Percentiles rank a stretch among this genome's conserved stretches.
Evolutionary conservation across 2,797 vertebrate species (phyloP).

Genomic region (Gila robusta): DNA sequence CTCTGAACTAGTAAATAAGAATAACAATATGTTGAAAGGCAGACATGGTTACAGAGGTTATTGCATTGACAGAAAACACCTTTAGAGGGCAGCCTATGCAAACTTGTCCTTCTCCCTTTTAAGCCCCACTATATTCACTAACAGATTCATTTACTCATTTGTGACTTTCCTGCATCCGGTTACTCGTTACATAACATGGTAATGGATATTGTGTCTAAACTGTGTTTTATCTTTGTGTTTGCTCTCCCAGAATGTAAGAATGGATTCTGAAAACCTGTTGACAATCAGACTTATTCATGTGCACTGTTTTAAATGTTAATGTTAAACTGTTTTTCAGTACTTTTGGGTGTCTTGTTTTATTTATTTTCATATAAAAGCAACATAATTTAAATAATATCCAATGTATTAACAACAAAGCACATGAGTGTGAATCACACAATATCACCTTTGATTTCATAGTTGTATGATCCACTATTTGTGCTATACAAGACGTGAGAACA

Average conservation of each 20-base stretch:
- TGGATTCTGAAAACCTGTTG: neutral
- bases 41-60: too few species aligned
- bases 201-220: neutral
- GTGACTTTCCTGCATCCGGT: neutral
- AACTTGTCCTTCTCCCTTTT: neutral
- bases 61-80: neutral
- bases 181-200: neutral
- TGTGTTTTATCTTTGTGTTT: neutral
- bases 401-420: too few species aligned
- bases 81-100: neutral
- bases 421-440: too few species aligned
- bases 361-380: too few species aligned
- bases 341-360: neutral
- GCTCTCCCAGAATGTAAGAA: neutral
- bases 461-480: too few species aligned
- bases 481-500: too few species aligned
- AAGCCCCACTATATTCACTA: neutral
- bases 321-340: constrained; percentile 7
- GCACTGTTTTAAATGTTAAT: neutral
- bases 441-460: too few species aligned
- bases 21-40: too few species aligned
- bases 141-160: neutral
- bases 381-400: too few species aligned
- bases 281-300: neutral
- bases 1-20: neutral